Percentiles rank a stretch among this genome's conserved stretches.
These are phyloP conservation scores for Capromys pilorides DNA, from an alignment of 2,797 vertebrate species.

Conservation along the genomic window DNA sequence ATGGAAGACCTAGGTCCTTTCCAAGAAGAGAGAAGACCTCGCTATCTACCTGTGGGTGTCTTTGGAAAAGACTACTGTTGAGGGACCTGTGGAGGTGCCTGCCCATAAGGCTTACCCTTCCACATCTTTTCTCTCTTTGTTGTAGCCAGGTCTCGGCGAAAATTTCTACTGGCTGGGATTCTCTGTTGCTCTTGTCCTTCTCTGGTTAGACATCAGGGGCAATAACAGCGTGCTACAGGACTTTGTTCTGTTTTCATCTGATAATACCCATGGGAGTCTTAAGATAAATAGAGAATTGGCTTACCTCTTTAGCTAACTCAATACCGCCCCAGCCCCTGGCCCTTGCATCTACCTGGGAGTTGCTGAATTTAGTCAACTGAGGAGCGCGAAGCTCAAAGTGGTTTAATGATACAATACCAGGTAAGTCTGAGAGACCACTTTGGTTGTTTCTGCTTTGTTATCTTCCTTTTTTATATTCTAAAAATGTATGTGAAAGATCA, in stretches of 20 bases:
- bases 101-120: background rate
- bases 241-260: background rate
- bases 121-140: background rate
- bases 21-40: background rate
- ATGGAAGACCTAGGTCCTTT: background rate
- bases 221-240: background rate
- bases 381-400: background rate
- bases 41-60: background rate
- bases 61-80: background rate
- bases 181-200: background rate
- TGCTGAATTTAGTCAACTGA: constrained; percentile 19
- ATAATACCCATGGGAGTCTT: background rate
- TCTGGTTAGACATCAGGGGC: background rate
- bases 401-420: background rate
- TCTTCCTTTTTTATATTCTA: background rate
- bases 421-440: background rate
- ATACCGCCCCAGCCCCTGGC: background rate
- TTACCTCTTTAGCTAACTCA: no score
- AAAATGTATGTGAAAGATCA: background rate
- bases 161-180: background rate
- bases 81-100: background rate
- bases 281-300: background rate
- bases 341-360: background rate
- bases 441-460: constrained; percentile 15
- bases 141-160: background rate